Percentiles rank a stretch among this genome's conserved stretches.
Evolutionary conservation across 1,140 invertebrate genomes (phyloP).

Genomic region (Drosophila malerkotliana): DNA sequence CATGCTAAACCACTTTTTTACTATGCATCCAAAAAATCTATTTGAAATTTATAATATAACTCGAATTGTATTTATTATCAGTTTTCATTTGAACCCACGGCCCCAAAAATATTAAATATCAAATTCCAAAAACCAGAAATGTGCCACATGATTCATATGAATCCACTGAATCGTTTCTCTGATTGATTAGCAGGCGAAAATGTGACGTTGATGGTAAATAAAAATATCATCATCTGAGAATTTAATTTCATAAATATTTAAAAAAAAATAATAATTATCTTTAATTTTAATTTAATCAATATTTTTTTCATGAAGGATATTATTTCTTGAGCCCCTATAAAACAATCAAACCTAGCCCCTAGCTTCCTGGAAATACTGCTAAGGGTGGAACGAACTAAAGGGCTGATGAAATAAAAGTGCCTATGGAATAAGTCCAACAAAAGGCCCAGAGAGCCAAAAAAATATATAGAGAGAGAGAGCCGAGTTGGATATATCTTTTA

Average conservation of each 20-base stretch:
- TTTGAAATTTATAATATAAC: background rate
- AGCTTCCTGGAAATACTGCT: slow-evolving; percentile 10
- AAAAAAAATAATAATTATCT: no score
- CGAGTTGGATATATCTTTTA: slow-evolving; percentile 3
- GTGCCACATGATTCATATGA: background rate
- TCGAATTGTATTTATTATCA: background rate
- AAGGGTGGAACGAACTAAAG: slow-evolving; percentile 7
- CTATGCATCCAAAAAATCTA: no score
- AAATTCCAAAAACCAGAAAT: background rate
- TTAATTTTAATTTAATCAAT: background rate
- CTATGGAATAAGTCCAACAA: slow-evolving; percentile 19
- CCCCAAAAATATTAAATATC: background rate
- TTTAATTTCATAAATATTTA: background rate
- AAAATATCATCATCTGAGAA: background rate
- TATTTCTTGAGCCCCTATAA: background rate
- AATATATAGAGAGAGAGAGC: slow-evolving; percentile 1
- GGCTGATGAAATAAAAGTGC: slow-evolving; percentile 29
- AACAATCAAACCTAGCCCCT: background rate
- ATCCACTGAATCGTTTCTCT: background rate
- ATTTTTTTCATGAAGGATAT: no score
- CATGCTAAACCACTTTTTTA: background rate
- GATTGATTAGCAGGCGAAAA: slow-evolving; percentile 2
- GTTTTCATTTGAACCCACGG: background rate
- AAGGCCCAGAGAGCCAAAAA: slow-evolving; percentile 5
- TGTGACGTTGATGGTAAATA: background rate